phyloP scores from a whole-genome alignment of 2,888 invertebrate genomes.

The Lycaena phlaeas region DNA sequence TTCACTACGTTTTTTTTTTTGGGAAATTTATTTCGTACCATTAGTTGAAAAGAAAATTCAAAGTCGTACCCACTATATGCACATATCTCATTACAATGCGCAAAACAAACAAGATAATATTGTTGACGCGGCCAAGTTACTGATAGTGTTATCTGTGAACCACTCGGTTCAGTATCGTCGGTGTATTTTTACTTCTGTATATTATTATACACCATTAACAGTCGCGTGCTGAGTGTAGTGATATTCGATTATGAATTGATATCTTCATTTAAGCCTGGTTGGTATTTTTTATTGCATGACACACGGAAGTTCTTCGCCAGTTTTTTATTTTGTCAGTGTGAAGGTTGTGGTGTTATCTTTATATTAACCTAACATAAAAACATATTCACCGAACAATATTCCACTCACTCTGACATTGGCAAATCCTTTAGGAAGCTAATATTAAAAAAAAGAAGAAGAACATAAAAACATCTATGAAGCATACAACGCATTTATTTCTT shows the following conservation, averaged over 20 bases:
- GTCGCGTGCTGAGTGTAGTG: not conserved
- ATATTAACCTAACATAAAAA: not conserved
- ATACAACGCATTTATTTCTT: too few relatives aligned
- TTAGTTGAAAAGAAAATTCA: too few relatives aligned
- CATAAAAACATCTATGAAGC: too few relatives aligned
- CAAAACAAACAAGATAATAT: slow-evolving; percentile 50
- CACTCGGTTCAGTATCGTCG: not conserved
- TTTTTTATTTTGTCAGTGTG: not conserved
- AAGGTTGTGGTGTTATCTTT: not conserved
- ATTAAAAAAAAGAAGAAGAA: too few relatives aligned
- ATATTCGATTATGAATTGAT: not conserved
- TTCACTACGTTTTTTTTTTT: too few relatives aligned
- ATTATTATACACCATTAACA: not conserved
- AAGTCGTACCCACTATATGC: not conserved
- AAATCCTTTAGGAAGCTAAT: too few relatives aligned
- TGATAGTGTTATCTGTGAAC: slow-evolving; percentile 54
- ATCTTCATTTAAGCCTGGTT: not conserved
- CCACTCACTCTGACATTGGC: too few relatives aligned
- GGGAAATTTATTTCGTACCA: too few relatives aligned
- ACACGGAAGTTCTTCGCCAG: not conserved
- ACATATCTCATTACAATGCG: slow-evolving; percentile 2
- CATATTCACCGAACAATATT: too few relatives aligned
- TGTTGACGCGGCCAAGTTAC: slow-evolving; percentile 57
- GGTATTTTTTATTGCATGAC: not conserved
- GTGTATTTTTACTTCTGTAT: not conserved